Base-by-base conservation (phyloP, 30 jellyfish, hydroid and myxozoan genomes). In the Aurelia coerulea region DNA sequence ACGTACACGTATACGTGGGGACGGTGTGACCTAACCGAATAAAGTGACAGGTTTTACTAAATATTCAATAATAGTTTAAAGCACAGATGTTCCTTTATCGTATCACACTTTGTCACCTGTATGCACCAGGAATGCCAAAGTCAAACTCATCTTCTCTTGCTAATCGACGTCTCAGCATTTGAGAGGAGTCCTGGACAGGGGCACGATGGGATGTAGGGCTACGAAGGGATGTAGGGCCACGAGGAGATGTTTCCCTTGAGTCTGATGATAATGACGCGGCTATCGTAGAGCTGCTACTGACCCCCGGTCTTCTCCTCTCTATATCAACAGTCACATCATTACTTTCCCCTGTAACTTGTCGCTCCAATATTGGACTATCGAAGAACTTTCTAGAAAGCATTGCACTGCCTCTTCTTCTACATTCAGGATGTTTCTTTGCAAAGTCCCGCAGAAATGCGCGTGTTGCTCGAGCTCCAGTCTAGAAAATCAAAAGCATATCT, bases 381-480 rank as follows among this genome's bases (percentile, higher is more conserved):
- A 95, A 95, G 72, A 95, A 95, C 23, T 78, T 67, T 52, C 80
- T 75, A 18, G 99, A 86, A 10, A 95, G 91, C 98, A 95, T 85
- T 52, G 98, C 98, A 64, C 98, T 95, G 35, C 94, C 90, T 62
- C 99, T 80, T 41, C 97, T 77, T 31, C 98, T 77, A 32, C 89
- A 81, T 63, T 95, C 99, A 1, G 99, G 99, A 74, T 95, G 99
- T 79, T 87, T 84, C 77, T 86, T 86, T 13, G 98, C 95, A 72
- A 78, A 95, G 63, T 95, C 96, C 50, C 98, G 83, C 66, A 95
- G 86, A 69, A 95, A 95, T 37, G 99, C 91, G 34, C 98, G 80
- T 32, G 99, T 92, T 15, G 98, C 98, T 16, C 96, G 84, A 16
- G 97, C 99, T 19, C 99, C 99, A 86, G 96, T 95, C 99, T 95